A percentile compares a stretch with the other conserved stretches of the same genome.
phyloP scores from a whole-genome alignment of 2,888 invertebrate species.

The Mesochorus sp. region DNA sequence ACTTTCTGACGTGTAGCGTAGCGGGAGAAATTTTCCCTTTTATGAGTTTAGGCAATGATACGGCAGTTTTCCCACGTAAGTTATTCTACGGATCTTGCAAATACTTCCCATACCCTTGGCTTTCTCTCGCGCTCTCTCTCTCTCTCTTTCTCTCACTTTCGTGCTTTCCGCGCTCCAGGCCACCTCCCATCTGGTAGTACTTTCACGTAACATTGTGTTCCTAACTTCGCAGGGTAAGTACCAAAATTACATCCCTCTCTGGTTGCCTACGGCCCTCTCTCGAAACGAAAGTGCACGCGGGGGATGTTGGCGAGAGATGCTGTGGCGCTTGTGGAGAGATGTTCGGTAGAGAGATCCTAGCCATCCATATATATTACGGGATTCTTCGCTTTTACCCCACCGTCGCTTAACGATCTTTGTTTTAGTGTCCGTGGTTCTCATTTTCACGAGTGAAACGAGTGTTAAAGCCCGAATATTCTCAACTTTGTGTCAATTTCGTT shows the following conservation, averaged over 20 bases:
- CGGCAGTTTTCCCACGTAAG: constrained; percentile 67
- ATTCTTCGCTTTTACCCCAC: constrained; percentile 71
- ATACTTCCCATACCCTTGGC: constrained; percentile 64
- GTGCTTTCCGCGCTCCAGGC: constrained; percentile 57
- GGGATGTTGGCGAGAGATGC: constrained; percentile 43
- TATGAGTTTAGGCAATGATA: constrained; percentile 64
- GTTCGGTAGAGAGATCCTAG: constrained; percentile 64
- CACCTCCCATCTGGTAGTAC: constrained; percentile 74
- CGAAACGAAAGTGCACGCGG: constrained; percentile 69
- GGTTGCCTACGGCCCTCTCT: constrained; percentile 68
- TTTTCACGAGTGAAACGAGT: constrained; percentile 48
- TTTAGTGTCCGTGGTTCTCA: constrained; percentile 73
- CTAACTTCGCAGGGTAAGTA: constrained; percentile 76
- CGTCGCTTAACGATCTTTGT: constrained; percentile 76
- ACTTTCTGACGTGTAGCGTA: constrained; percentile 5
- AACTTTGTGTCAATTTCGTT: constrained; percentile 30
- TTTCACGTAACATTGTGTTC: constrained; percentile 78
- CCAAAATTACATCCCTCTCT: constrained; percentile 76
- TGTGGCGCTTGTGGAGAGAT: constrained; percentile 47
- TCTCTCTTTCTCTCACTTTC: too few relatives aligned
- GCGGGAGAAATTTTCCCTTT: constrained; percentile 15
- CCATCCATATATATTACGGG: constrained; percentile 75
- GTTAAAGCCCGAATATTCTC: constrained; percentile 49
- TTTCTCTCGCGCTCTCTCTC: constrained; percentile 14
- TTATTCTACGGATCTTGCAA: constrained; percentile 71